Conservation (phyloP, 1,140 invertebrate species). For the Sinonovacula constricta region DNA sequence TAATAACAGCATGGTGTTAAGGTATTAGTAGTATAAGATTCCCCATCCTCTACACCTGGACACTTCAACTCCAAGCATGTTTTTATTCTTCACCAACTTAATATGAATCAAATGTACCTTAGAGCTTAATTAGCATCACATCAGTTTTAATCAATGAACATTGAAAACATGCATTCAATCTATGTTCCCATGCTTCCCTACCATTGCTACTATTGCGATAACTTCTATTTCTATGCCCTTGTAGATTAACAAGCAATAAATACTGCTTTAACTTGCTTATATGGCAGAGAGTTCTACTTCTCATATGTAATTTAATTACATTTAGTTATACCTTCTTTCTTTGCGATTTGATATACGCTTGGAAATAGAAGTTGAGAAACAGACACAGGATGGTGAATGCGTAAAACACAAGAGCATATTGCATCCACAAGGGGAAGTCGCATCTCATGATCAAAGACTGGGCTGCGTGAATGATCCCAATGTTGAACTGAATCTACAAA, state of each 20-base stretch:
- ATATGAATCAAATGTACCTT: too few relatives aligned
- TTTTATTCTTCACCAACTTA: too few relatives aligned
- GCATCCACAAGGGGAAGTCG: constrained; percentile 96
- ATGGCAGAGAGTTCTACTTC: too few relatives aligned
- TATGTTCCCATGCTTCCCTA: neutral
- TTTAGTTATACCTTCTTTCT: too few relatives aligned
- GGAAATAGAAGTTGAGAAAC: constrained; percentile 93
- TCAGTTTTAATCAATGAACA: constrained; percentile 7
- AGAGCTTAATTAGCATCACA: too few relatives aligned
- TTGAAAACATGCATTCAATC: neutral
- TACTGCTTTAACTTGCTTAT: constrained; percentile 59
- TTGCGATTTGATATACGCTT: constrained; percentile 75
- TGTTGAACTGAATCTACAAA: constrained; percentile 90
- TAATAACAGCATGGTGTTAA: too few relatives aligned
- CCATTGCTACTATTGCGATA: neutral
- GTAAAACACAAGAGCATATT: constrained; percentile 93
- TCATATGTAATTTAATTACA: too few relatives aligned
- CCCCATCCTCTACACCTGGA: too few relatives aligned
- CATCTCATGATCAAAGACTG: constrained; percentile 91
- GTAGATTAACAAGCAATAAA: neutral
- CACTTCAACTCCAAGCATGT: too few relatives aligned
- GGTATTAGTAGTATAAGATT: too few relatives aligned
- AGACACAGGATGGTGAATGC: constrained; percentile 94
- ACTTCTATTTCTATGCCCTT: neutral
- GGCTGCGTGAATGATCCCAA: constrained; percentile 88